These are phyloP conservation scores for Podiceps cristatus DNA, from an alignment of 2,113 vertebrate species.

Conservation along the genomic window DNA sequence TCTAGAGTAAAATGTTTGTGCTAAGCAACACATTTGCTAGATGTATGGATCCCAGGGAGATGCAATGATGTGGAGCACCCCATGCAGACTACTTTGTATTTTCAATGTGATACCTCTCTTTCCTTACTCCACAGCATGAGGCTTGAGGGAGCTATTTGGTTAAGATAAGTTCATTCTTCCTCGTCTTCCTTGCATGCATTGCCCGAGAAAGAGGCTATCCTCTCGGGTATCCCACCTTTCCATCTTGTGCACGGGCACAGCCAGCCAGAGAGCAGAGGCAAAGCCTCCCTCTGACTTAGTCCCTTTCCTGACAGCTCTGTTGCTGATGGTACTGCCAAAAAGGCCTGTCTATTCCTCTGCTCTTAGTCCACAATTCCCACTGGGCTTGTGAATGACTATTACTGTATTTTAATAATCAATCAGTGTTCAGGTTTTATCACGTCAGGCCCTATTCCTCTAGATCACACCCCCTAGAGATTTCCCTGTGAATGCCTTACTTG, in stretches of 20 bases:
- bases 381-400: background rate
- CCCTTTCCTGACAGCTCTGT: background rate
- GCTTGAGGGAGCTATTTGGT: background rate
- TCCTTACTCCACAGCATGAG: background rate
- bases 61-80: background rate
- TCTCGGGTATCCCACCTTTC: background rate
- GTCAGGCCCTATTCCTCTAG: background rate
- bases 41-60: background rate
- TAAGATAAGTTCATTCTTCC: background rate
- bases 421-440: background rate
- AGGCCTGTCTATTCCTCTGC: background rate
- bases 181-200: background rate
- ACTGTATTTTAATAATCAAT: background rate
- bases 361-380: background rate
- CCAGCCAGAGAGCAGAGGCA: background rate
- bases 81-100: background rate
- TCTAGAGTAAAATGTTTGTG: slow-evolving; percentile 7
- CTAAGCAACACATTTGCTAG: slow-evolving; percentile 4
- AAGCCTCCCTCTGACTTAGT: background rate
- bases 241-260: background rate
- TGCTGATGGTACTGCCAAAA: background rate
- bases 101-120: background rate
- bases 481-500: background rate
- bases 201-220: background rate
- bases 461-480: background rate